Conservation (phyloP, 2,888 invertebrate genomes). For the Bembecia ichneumoniformis region DNA sequence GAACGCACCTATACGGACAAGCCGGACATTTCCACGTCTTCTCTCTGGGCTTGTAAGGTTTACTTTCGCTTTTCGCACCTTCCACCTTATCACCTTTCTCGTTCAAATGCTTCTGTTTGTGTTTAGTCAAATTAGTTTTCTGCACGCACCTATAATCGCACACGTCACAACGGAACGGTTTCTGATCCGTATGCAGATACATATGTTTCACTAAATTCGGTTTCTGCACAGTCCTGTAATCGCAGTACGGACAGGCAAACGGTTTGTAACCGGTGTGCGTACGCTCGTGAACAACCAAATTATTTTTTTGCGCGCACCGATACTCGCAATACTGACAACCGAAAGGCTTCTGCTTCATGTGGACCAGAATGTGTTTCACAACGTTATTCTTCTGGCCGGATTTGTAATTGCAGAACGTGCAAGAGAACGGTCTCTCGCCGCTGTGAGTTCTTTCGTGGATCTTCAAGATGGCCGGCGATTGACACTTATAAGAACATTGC, state of each 20-base stretch:
- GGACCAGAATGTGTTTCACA: conserved; percentile 63
- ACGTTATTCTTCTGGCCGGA: conserved; percentile 68
- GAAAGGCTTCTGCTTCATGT: conserved; percentile 67
- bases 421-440: conserved; percentile 62
- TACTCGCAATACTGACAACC: conserved; percentile 66
- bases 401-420: conserved; percentile 63
- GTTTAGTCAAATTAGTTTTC: conserved; percentile 63
- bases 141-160: conserved; percentile 64
- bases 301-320: conserved; percentile 64
- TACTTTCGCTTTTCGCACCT: conserved; percentile 37
- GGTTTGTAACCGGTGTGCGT: conserved; percentile 68
- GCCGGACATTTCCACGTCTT: conserved; percentile 56
- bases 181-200: conserved; percentile 66
- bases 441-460: conserved; percentile 65
- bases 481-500: conserved; percentile 61
- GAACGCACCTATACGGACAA: conserved; percentile 57
- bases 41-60: conserved; percentile 55
- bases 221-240: conserved; percentile 64
- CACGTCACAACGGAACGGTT: conserved; percentile 62
- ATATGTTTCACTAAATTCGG: conserved; percentile 67
- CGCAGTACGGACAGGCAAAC: conserved; percentile 62
- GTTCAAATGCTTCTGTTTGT: conserved; percentile 57
- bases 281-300: conserved; percentile 61
- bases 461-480: conserved; percentile 63
- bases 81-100: conserved; percentile 40